Base-by-base conservation (phyloP, 2,888 invertebrate species). In the Tiphia femorata region DNA sequence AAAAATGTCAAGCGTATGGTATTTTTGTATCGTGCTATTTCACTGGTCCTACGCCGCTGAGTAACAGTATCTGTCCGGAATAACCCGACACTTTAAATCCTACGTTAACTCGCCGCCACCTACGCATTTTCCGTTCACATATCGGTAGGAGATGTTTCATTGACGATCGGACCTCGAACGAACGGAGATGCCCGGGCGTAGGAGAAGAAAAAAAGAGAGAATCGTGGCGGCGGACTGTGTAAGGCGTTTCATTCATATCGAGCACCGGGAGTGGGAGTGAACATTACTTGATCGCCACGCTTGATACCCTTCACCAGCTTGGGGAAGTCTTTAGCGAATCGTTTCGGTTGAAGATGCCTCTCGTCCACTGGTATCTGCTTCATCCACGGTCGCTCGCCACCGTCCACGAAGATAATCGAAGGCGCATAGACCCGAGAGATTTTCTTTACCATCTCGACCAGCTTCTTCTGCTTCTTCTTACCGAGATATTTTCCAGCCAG, bases 281-380 rank as follows among this genome's bases (percentile, higher is more conserved):
- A 29, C 6, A 35, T 55, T 56, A 81, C 82, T 73, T 78, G 82
- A 78, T 94, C 93, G 1, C 88, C 86, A 0, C 84, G 78, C 23
- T 84, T 86, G 44, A 94, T 88, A 0, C 86, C 86, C 76, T 92
- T 93, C 16, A 93, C 81, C n/a, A 93, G 85, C 81, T 91, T 92
- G 10, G 87, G 87, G 49, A 94, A 84, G 46, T 90, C 87, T 72
- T 87, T 89, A 46, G 89, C 89, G 25, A 94, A 82, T 46, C 91
- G 85, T 67, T 90, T 91, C 0, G 93, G 93, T 64, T 92, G 89
- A 10, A 86, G 80, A 16, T 86, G 81, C 80, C 88, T 88, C 63
- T 91, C 90, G 38, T 87, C 86, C 58, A 86, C 84, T 0, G 91
- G 89, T 2, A 91, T 86, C 77, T 87, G 89, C 68, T 89, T 91